Evolutionary conservation across 2,888 invertebrate genomes (phyloP).

Genomic region (Orgyia antiqua): DNA sequence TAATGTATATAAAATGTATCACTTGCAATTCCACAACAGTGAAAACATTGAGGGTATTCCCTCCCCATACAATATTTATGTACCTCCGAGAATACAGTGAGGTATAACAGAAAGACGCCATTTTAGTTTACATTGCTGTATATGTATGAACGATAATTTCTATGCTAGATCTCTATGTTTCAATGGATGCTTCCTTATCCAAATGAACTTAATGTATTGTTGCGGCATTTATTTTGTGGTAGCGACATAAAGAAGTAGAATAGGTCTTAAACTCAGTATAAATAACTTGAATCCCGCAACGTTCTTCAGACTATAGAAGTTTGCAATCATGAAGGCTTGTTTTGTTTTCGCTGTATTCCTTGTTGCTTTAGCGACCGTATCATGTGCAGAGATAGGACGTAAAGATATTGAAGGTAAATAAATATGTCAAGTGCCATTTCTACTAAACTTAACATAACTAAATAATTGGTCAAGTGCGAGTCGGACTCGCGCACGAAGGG

Average conservation of each 20-base stretch:
- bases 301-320: conserved; percentile 28
- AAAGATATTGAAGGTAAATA: no score
- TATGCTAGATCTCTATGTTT: conserved; percentile 7
- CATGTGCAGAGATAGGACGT: conserved; percentile 14
- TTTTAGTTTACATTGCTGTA: no score
- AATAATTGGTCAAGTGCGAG: no score
- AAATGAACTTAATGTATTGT: conserved; percentile 9
- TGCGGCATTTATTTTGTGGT: conserved; percentile 16
- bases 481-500: no score
- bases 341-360: conserved; percentile 33
- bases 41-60: conserved; percentile 1
- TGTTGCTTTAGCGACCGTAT: conserved; percentile 19
- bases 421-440: no score
- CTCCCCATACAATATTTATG: no score
- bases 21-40: no score
- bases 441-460: no score
- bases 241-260: conserved; percentile 17
- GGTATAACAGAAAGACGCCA: no score
- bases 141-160: neutral
- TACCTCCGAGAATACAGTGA: no score
- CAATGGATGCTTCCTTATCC: conserved; percentile 27
- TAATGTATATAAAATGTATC: no score
- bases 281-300: conserved; percentile 32
- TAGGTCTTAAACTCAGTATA: conserved; percentile 35
- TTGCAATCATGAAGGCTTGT: conserved; percentile 41